Evolutionary conservation across 1,140 invertebrate species (phyloP).

Genomic region (Gryon sp.): DNA sequence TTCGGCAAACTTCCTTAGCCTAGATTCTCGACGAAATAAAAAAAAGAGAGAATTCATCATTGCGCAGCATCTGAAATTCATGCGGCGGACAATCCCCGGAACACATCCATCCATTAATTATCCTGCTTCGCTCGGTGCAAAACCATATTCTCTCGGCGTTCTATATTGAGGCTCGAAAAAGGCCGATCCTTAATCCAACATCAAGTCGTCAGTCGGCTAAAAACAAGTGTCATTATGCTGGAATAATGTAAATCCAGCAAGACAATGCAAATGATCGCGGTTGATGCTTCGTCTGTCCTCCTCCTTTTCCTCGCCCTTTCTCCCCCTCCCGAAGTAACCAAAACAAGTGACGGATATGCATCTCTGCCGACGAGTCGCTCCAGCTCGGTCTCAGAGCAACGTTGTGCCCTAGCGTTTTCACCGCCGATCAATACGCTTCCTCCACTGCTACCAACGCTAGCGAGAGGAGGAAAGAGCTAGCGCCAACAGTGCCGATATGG

Average conservation of each 20-base stretch:
- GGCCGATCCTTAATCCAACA: conserved; percentile 21
- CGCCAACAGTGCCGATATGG: conserved; percentile 55
- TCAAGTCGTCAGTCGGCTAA: no score
- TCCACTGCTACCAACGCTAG: conserved; percentile 52
- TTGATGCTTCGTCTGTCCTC: no score
- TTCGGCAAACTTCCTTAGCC: conserved; percentile 36
- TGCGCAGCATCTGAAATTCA: conserved; percentile 25
- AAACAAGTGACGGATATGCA: conserved; percentile 44
- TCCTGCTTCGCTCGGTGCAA: conserved; percentile 15
- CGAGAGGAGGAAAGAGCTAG: conserved; percentile 50
- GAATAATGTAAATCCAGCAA: conserved; percentile 31
- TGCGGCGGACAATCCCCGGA: conserved; percentile 23
- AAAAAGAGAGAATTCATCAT: conserved; percentile 31
- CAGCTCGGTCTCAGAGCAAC: conserved; percentile 38
- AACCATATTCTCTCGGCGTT: conserved; percentile 32
- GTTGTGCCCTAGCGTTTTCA: conserved; percentile 59
- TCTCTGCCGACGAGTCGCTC: conserved; percentile 26
- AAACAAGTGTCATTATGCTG: conserved; percentile 2
- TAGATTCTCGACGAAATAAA: conserved; percentile 32
- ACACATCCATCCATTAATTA: conserved; percentile 51
- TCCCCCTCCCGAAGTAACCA: conserved; percentile 24
- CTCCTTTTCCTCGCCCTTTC: no score
- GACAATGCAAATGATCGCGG: conserved; percentile 15
- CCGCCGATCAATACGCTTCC: conserved; percentile 62
- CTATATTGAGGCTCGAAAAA: no score